Conservation (phyloP, 2,888 invertebrate species). For the Melanostoma mellinum region DNA sequence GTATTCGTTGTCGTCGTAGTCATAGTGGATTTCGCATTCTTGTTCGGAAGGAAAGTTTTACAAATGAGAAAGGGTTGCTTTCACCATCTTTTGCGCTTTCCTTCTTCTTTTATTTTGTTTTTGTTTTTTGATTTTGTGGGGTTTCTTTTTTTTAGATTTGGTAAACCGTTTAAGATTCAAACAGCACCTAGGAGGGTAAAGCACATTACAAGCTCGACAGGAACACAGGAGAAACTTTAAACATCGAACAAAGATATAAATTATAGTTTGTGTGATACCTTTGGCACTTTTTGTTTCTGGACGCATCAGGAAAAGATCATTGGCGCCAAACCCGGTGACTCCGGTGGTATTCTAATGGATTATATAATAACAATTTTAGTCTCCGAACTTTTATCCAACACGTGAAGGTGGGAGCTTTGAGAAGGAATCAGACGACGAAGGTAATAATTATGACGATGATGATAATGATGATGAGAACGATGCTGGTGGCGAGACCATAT, state of each 20-base stretch:
- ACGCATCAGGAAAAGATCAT: conserved; percentile 74
- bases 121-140: conserved; percentile 24
- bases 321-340: conserved; percentile 74
- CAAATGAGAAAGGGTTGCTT: conserved; percentile 74
- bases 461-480: conserved; percentile 28
- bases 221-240: conserved; percentile 74
- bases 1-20: conserved; percentile 1
- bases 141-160: conserved; percentile 49
- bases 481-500: conserved; percentile 8
- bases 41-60: conserved; percentile 73
- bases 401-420: conserved; percentile 53
- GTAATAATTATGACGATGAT: conserved; percentile 32
- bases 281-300: conserved; percentile 76
- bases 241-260: conserved; percentile 75
- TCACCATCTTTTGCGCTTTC: conserved; percentile 54
- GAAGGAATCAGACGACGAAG: conserved; percentile 37
- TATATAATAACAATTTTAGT: conserved; percentile 74
- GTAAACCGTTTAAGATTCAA: conserved; percentile 74
- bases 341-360: conserved; percentile 75
- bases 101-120: not conserved
- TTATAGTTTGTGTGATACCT: conserved; percentile 76
- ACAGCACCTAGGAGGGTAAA: conserved; percentile 51
- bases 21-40: conserved; percentile 10
- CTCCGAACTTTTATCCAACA: conserved; percentile 72
- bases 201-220: conserved; percentile 45